Evolutionary conservation across 2,888 invertebrate genomes (phyloP).

Genomic region (Tineola bisselliella): DNA sequence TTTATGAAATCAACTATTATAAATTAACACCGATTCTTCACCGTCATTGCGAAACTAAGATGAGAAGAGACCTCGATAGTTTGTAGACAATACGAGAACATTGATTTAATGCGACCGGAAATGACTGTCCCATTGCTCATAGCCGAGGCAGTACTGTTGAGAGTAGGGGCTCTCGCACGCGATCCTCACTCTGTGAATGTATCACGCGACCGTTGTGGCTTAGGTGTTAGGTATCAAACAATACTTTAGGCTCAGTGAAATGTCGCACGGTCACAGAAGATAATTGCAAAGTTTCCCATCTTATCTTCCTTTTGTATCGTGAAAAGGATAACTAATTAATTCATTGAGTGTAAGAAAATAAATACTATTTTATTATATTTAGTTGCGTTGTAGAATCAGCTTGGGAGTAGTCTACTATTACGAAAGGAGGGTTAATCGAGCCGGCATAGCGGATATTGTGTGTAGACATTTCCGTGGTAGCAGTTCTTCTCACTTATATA

Average conservation of each 20-base stretch:
- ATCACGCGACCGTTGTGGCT: not conserved
- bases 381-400: no score
- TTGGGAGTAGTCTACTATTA: no score
- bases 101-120: conserved; percentile 35
- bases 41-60: conserved; percentile 32
- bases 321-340: not conserved
- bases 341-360: not conserved
- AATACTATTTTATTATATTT: no score
- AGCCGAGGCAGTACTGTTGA: not conserved
- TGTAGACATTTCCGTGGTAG: no score
- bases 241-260: not conserved
- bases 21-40: conserved; percentile 58
- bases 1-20: conserved; percentile 57
- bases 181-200: not conserved
- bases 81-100: conserved; percentile 3
- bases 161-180: conserved; percentile 2
- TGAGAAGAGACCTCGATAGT: not conserved
- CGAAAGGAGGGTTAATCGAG: no score
- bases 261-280: not conserved
- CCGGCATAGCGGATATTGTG: no score
- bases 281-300: conserved; percentile 9
- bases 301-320: not conserved
- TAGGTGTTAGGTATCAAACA: conserved; percentile 8
- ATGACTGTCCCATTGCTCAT: conserved; percentile 50
- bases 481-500: no score